A percentile compares a stretch with the other conserved stretches of the same genome.
phyloP scores from a whole-genome alignment of 2,113 vertebrate genomes.

The Myrmecobius fasciatus region DNA sequence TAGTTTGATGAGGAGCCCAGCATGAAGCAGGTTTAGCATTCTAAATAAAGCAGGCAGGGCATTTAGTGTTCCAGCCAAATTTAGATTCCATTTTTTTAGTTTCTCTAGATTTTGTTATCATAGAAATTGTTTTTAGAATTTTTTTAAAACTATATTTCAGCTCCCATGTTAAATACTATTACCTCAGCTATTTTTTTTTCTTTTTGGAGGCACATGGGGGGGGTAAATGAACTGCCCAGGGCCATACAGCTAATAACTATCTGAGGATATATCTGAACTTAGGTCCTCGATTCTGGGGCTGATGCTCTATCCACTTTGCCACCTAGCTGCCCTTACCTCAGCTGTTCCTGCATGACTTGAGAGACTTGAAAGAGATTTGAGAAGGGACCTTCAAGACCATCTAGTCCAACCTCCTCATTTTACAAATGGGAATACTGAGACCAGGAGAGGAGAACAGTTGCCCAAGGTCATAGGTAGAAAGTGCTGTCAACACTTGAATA shows the following conservation, averaged over 20 bases:
- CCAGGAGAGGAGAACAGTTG: neutral
- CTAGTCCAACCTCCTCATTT: neutral
- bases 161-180: neutral
- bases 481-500: neutral
- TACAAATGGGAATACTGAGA: neutral
- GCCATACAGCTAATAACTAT: too few species aligned
- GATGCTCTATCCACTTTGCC: neutral
- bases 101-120: neutral
- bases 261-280: too few species aligned
- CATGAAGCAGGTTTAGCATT: neutral
- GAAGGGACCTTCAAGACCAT: neutral
- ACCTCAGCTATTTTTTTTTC: neutral
- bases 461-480: neutral
- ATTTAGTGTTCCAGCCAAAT: neutral
- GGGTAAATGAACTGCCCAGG: too few species aligned
- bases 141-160: neutral
- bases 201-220: too few species aligned
- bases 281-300: neutral
- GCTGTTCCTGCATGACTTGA: neutral
- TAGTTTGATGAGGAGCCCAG: neutral
- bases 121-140: neutral
- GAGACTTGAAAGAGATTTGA: neutral
- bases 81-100: neutral
- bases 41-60: neutral
- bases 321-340: neutral